Conservation (phyloP, 2,797 vertebrate species). For the Chiroxiphia lanceolata region DNA sequence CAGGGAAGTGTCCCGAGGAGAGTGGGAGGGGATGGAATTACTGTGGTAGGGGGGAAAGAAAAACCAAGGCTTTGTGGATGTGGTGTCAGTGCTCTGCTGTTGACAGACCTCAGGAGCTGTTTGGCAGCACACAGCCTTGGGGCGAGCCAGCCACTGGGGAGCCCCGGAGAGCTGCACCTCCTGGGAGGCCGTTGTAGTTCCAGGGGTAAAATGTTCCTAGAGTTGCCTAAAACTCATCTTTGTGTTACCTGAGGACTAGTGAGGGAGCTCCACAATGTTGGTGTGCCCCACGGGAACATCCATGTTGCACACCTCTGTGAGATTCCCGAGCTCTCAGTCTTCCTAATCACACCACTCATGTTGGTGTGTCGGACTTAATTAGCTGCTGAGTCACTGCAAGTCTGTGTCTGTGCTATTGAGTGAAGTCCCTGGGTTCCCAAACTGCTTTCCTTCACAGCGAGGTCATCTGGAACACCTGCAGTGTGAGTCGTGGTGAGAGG, state of each 20-base stretch:
- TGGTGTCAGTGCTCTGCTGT: accelerated
- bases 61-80: too few relatives aligned
- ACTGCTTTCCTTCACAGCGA: neutral
- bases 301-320: neutral
- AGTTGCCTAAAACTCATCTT: neutral
- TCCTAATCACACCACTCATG: accelerated
- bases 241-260: neutral
- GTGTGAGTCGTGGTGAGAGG: neutral
- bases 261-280: neutral
- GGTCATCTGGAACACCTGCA: neutral
- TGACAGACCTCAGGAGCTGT: neutral
- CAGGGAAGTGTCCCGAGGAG: neutral
- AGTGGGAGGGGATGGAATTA: neutral
- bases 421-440: neutral
- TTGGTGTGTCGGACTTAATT: neutral
- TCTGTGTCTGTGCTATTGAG: neutral
- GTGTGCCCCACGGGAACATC: neutral
- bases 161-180: neutral
- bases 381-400: neutral
- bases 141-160: neutral
- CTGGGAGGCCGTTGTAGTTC: neutral
- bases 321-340: neutral
- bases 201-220: neutral
- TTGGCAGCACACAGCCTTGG: neutral
- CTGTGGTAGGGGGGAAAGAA: neutral